phyloP scores from a whole-genome alignment of 1,140 invertebrate species.

The Nasonia giraulti region DNA sequence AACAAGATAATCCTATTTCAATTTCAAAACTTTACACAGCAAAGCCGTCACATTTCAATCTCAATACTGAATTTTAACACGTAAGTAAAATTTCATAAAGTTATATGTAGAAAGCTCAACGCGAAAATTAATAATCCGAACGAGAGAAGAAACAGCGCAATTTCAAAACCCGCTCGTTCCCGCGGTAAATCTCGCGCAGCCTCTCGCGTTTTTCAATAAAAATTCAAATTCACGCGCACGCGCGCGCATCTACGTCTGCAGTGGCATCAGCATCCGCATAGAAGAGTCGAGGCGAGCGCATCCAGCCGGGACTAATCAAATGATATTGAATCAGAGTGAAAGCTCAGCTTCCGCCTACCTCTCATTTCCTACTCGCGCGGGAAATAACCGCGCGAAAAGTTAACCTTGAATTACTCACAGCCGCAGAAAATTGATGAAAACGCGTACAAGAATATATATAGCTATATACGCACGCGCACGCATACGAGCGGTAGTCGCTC shows the following conservation, averaged over 20 bases:
- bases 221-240: conserved; percentile 10
- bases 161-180: neutral
- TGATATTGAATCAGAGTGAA: conserved; percentile 24
- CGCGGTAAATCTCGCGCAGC: neutral
- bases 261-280: neutral
- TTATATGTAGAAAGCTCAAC: too few relatives aligned
- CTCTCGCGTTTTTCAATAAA: conserved; percentile 9
- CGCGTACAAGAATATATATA: too few relatives aligned
- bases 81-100: neutral
- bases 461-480: neutral
- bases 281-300: neutral
- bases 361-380: neutral
- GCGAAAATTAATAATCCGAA: too few relatives aligned
- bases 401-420: neutral
- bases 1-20: too few relatives aligned
- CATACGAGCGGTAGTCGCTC: neutral
- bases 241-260: neutral
- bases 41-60: too few relatives aligned
- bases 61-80: too few relatives aligned
- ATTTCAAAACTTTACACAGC: too few relatives aligned
- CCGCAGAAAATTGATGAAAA: conserved; percentile 25
- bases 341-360: neutral
- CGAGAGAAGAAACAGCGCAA: neutral
- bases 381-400: neutral
- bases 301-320: conserved; percentile 29